These are phyloP conservation scores for Gallinago solitaria DNA, from an alignment of 2,797 vertebrate species.

Conservation along the genomic window DNA sequence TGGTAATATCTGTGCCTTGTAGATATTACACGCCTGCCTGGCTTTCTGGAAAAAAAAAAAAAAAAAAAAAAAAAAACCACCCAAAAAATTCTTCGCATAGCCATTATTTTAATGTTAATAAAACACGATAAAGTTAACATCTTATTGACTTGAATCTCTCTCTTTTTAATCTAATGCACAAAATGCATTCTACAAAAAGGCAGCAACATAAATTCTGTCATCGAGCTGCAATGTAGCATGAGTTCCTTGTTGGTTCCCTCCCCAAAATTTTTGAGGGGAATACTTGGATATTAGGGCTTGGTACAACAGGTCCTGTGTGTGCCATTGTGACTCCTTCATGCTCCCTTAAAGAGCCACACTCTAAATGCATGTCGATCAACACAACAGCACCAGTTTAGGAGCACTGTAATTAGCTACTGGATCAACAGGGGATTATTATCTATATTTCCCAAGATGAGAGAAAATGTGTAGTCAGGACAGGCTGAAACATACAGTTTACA, in stretches of 20 bases:
- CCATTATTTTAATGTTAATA: not conserved
- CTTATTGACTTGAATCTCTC: not conserved
- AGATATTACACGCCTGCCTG: not conserved
- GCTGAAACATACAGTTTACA: not conserved
- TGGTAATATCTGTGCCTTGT: not conserved
- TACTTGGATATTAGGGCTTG: not conserved
- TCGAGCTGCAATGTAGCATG: not conserved
- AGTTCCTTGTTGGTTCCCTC: not conserved
- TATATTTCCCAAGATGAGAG: not conserved
- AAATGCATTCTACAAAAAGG: not conserved
- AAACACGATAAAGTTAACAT: not conserved
- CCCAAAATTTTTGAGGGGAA: not conserved
- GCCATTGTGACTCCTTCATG: not conserved
- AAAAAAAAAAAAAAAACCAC: not conserved
- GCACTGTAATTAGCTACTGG: not conserved
- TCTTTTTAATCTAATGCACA: not conserved
- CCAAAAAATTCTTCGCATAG: not conserved
- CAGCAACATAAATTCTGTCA: not conserved
- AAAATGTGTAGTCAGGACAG: not conserved
- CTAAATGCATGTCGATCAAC: not conserved
- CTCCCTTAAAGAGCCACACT: not conserved
- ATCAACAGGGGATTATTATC: not conserved
- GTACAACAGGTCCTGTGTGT: rapidly evolving
- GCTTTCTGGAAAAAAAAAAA: not conserved
- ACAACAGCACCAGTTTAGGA: not conserved